Conservation (phyloP, 1,140 invertebrate genomes). For the Ceratitis capitata region DNA sequence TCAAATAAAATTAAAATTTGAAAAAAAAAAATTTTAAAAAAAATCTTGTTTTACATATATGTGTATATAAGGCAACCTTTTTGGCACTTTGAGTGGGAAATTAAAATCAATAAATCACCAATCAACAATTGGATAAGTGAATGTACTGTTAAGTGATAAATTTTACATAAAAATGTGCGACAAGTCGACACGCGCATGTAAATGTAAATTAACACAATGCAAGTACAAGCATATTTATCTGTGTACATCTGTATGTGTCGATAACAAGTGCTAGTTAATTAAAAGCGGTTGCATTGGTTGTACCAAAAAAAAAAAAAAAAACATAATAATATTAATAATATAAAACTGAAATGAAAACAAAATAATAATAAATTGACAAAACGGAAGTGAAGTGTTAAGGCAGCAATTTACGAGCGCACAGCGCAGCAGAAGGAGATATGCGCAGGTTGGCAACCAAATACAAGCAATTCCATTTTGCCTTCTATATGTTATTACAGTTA, state of each 20-base stretch:
- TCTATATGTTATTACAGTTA: neutral
- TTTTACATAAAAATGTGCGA: neutral
- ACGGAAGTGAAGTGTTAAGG: neutral
- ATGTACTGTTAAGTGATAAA: neutral
- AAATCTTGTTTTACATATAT: too few species aligned
- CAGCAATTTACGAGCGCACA: neutral
- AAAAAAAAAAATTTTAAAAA: too few species aligned
- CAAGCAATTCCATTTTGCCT: neutral
- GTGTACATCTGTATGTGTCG: neutral
- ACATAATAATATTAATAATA: too few species aligned
- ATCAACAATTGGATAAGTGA: neutral
- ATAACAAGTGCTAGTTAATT: neutral
- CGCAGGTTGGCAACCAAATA: neutral
- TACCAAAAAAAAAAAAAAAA: too few species aligned
- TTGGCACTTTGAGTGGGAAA: too few species aligned
- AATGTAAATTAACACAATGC: neutral
- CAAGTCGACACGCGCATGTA: neutral
- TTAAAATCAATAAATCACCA: neutral
- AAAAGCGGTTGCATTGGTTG: conserved; percentile 17
- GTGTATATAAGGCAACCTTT: too few species aligned
- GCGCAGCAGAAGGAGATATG: neutral
- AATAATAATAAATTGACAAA: neutral
- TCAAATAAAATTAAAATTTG: too few species aligned
- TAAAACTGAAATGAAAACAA: too few species aligned
- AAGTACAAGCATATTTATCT: neutral